Base-by-base conservation (phyloP, 2,888 invertebrate species). In the Drosophila gaucha region DNA sequence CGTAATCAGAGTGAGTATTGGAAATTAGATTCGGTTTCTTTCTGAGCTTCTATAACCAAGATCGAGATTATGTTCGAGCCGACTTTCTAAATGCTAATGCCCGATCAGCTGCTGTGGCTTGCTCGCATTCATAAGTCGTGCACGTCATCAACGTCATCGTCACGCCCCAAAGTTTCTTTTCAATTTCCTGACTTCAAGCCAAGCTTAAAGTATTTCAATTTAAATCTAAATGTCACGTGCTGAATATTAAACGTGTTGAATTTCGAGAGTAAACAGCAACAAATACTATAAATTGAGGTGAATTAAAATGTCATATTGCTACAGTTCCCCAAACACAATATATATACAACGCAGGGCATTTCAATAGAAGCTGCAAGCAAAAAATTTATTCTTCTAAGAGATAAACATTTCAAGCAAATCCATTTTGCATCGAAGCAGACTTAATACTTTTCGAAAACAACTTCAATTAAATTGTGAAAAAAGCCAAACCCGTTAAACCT, bases 31-130 rank as follows among this genome's bases (percentile, higher is more conserved):
- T 6, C 3, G n/a, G 12, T 6, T 6, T 8, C 14, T 22, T 39
- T 18, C 14, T 43, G 31, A 20, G 36, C 8, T 5, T 16, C 22
- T 43, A 28, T 6, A n/a, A 20, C 38, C 16, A 2, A 28, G 20
- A 57, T 47, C 33, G 3, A 18, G 41, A 36, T 38, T n/a, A n/a
- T n/a, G 28, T 18, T 28, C 14, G 20, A 26, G 10, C 9, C 3
- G 8, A 47, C 74, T 74, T 74, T 74, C 76, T 66, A 63, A 52
- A 75, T 60, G 73, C 31, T 47, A 36, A 72, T 49, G 20, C 6
- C 24, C 30, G 35, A 54, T 50, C 51, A 49, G 38, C 55, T 47
- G 41, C 39, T 47, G 0, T 5, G 6, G 12, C 6, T 22, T 2
- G 38, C 9, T 9, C 22, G 31, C 43, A 18, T 36, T 72, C 36